Percentiles rank a stretch among this genome's conserved stretches.
phyloP scores from a whole-genome alignment of 2,888 invertebrate genomes.

The Cistogaster globosa region DNA sequence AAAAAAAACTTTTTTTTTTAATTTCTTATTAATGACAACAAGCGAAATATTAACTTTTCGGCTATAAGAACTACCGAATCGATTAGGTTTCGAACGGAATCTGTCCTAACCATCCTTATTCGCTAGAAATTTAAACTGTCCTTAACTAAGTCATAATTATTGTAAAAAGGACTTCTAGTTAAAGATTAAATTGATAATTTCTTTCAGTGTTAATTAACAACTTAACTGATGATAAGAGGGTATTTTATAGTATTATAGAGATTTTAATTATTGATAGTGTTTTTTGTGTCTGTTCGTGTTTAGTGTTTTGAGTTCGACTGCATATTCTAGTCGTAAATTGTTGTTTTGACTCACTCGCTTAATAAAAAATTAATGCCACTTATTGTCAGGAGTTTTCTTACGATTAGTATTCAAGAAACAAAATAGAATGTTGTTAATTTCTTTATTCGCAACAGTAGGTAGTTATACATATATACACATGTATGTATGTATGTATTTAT shows the following conservation, averaged over 20 bases:
- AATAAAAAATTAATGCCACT: slow-evolving; percentile 71
- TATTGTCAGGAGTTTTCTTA: slow-evolving; percentile 61
- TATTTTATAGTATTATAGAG: slow-evolving; percentile 54
- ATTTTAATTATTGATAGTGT: slow-evolving; percentile 69
- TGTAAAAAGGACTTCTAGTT: not conserved
- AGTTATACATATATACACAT: slow-evolving; percentile 9
- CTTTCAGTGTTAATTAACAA: slow-evolving; percentile 45
- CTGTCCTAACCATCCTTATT: no score
- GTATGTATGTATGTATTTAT: not conserved
- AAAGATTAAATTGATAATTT: not conserved
- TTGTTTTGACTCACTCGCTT: slow-evolving; percentile 53
- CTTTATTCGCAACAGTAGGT: slow-evolving; percentile 26
- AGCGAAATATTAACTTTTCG: no score
- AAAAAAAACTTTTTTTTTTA: no score
- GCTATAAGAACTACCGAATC: no score
- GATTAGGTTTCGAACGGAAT: no score
- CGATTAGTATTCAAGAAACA: slow-evolving; percentile 57
- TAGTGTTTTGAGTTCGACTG: not conserved
- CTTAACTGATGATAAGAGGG: slow-evolving; percentile 43
- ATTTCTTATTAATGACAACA: no score
- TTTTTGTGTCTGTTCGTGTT: slow-evolving; percentile 9
- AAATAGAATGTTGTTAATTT: slow-evolving; percentile 50
- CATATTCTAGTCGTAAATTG: slow-evolving; percentile 55
- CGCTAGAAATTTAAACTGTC: no score
- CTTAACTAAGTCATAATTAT: no score